Conservation (phyloP, 2,797 vertebrate genomes). For the Poecile montanus region DNA sequence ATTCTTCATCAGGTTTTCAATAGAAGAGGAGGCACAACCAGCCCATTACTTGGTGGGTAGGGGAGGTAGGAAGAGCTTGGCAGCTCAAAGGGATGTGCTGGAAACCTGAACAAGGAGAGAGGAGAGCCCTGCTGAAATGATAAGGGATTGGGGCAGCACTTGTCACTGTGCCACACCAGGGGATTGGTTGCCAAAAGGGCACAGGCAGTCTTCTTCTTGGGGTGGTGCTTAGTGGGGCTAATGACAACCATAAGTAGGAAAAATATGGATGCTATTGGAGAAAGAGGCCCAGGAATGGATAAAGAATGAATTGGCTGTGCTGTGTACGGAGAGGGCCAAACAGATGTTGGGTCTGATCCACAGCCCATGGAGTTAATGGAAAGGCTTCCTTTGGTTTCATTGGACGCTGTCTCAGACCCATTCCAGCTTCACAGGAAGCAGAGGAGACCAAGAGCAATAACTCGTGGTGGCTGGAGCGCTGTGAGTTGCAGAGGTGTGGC, state of each 20-base stretch:
- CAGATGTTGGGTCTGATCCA: slow-evolving; percentile 62
- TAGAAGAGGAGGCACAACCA: background rate
- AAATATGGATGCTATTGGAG: slow-evolving; percentile 41
- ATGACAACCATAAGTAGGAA: slow-evolving; percentile 56
- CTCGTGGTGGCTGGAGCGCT: slow-evolving; percentile 38
- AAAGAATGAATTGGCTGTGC: slow-evolving; percentile 52
- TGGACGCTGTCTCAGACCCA: slow-evolving; percentile 24
- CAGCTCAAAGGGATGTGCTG: background rate
- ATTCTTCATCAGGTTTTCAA: background rate
- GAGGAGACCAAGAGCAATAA: slow-evolving; percentile 62
- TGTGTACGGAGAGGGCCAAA: slow-evolving; percentile 48
- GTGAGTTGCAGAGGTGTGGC: slow-evolving; percentile 53
- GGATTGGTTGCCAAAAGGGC: background rate
- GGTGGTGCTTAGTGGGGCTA: background rate
- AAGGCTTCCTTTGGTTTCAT: slow-evolving; percentile 61
- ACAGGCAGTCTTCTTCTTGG: background rate
- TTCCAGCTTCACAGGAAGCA: slow-evolving; percentile 46
- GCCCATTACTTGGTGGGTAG: background rate
- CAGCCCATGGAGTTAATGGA: slow-evolving; percentile 53
- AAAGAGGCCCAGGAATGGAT: slow-evolving; percentile 44
- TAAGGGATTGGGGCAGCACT: background rate
- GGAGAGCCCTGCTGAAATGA: background rate
- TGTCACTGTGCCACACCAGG: fast-evolving
- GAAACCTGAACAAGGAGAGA: background rate
- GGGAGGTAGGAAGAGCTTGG: background rate